These are phyloP conservation scores for Cladopsammia gracilis DNA, from an alignment of 64 coral and sea anemone genomes.

Conservation along the genomic window DNA sequence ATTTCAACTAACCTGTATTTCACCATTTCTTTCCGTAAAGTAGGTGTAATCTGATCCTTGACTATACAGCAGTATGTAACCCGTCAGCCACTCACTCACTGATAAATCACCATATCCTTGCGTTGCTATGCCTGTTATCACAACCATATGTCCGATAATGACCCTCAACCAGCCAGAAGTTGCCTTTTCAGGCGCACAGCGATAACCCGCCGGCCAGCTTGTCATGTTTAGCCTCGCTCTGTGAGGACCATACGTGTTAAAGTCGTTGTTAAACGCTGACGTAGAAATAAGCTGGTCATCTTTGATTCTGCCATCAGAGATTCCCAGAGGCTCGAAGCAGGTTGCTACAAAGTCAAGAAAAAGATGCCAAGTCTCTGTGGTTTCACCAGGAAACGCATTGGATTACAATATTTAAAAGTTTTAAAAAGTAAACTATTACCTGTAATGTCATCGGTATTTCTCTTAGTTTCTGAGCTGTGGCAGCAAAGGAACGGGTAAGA, in stretches of 20 bases:
- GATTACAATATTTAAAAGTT: neutral
- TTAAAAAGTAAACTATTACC: neutral
- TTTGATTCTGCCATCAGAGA: slow-evolving; percentile 49
- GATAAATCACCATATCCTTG: slow-evolving; percentile 56
- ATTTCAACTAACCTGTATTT: neutral
- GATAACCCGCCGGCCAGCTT: slow-evolving; percentile 39
- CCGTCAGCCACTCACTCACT: slow-evolving; percentile 33
- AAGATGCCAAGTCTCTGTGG: neutral
- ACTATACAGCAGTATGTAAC: slow-evolving; percentile 29
- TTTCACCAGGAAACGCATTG: too few species aligned
- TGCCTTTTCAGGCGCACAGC: neutral
- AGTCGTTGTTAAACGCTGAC: slow-evolving; percentile 30
- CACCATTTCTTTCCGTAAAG: neutral
- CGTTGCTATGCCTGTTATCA: slow-evolving; percentile 61
- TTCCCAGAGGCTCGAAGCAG: slow-evolving; percentile 48
- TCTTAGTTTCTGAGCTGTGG: neutral
- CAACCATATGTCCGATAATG: neutral
- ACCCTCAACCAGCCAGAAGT: slow-evolving; percentile 17
- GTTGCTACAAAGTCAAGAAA: neutral
- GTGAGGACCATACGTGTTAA: slow-evolving; percentile 16
- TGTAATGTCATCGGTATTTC: neutral
- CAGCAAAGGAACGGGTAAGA: neutral
- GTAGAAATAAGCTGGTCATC: slow-evolving; percentile 3
- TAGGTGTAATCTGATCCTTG: neutral
- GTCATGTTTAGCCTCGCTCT: slow-evolving; percentile 39